phyloP scores from a whole-genome alignment of 1,140 invertebrate genomes.

The Drosophila punjabiensis region DNA sequence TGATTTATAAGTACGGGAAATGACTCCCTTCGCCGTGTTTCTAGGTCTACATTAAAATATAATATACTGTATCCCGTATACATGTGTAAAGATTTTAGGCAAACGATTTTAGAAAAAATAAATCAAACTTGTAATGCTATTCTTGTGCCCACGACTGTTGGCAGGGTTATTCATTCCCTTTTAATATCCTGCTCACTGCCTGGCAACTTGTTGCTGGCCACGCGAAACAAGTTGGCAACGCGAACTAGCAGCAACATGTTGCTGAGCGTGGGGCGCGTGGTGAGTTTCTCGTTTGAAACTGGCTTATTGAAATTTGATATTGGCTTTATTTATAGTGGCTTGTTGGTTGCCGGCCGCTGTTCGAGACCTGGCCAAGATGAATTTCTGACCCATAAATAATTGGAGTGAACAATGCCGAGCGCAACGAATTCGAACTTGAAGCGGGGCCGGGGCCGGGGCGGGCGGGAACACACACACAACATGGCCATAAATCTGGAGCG shows the following conservation, averaged over 20 bases:
- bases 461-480: constrained; percentile 3
- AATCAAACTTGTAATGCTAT: neutral
- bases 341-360: neutral
- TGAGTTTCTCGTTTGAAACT: constrained; percentile 22
- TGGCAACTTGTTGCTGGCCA: constrained; percentile 1
- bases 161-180: neutral
- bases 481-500: constrained; percentile 66
- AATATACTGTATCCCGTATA: too few species aligned
- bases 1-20: too few species aligned
- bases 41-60: too few species aligned
- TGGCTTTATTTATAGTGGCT: constrained; percentile 15
- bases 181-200: neutral
- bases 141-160: neutral
- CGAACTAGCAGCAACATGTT: constrained; percentile 27
- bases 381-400: constrained; percentile 78
- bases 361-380: constrained; percentile 53
- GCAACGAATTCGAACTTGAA: constrained; percentile 52
- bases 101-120: neutral
- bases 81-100: too few species aligned
- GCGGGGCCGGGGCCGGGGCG: neutral
- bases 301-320: constrained; percentile 33
- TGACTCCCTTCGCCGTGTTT: too few species aligned
- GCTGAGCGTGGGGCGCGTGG: constrained; percentile 6
- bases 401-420: constrained; percentile 68
- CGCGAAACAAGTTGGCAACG: neutral